Evolutionary conservation across 2,113 vertebrate species (phyloP), one percentile per base, ranked within the genome.

Genomic region (Vimba vimba): DNA sequence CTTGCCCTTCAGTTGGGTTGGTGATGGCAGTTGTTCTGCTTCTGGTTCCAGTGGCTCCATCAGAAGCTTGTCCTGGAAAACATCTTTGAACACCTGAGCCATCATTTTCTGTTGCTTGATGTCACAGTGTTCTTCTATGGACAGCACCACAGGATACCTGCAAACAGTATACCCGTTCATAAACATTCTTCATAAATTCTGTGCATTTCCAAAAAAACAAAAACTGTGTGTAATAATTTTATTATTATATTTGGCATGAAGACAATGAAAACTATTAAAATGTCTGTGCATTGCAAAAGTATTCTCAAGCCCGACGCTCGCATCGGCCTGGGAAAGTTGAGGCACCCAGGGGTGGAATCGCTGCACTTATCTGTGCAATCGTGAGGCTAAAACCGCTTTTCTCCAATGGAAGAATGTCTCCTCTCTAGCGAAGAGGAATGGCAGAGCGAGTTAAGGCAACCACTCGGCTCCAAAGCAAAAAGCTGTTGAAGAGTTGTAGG

Each of bases 31-130:
- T 92, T 99, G 98, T 91, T 99, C 97, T 0, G 97, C 97, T 43
- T 96, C 95, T 60, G 94, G 96, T 92, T 99, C 98, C 19, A 96
- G 90, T 3, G 97, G 96, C 8, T 95, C 97, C 0, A 4, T 92
- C 57, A 99, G 93, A 79, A 99, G 95, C 82, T 97, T 95, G 88
- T 98, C 96, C 23, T 96, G 96, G 36, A 99, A 95, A 3, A 97
- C 96, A 0, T 97, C 97, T 90, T 91, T 96, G 92, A 99, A 99
- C 73, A 97, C 95, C 4, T 90, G 95, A 87, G 98, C 97, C 96
- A 99, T 99, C 88, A 98, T 92, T 25, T 97, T 95, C 91, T 99
- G 98, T 90, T 99, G 98, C 50, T 97, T 97, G n/a, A 98, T 52
- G 0, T 94, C 91, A 13, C 98, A 99, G 76, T 99, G 98, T 89